A percentile compares a stretch with the other conserved stretches of the same genome.
Conservation (phyloP, 2,113 vertebrate genomes). For the Prionailurus viverrinus region DNA sequence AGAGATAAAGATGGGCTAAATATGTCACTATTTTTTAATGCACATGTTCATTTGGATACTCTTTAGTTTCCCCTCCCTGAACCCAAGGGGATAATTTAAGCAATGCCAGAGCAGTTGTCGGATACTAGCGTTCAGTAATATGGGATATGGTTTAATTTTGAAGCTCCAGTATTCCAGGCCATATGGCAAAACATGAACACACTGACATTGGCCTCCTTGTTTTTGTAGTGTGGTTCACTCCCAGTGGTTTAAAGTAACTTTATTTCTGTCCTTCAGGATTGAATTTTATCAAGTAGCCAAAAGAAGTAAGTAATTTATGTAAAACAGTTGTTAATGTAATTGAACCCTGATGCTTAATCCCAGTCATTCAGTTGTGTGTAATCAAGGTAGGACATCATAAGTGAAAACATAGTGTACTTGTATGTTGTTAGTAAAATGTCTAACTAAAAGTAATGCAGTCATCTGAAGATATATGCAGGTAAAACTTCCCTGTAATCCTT, state of each 20-base stretch:
- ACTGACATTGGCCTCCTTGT: not conserved
- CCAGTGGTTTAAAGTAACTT: not conserved
- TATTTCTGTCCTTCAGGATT: slow-evolving; percentile 5
- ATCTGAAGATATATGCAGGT: slow-evolving; percentile 23
- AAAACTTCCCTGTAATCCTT: not conserved
- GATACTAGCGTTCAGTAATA: not conserved
- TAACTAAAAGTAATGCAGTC: not conserved
- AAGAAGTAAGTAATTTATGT: slow-evolving; percentile 25
- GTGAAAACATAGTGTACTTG: slow-evolving; percentile 13
- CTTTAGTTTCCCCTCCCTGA: slow-evolving; percentile 21
- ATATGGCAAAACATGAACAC: not conserved
- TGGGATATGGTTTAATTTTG: not conserved
- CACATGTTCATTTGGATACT: not conserved
- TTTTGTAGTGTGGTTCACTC: not conserved
- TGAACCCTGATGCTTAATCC: not conserved
- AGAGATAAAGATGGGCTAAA: slow-evolving; percentile 8
- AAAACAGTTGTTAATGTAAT: not conserved
- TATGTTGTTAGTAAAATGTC: not conserved
- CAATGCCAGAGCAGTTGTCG: not conserved
- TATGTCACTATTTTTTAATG: not conserved
- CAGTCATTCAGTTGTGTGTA: not conserved
- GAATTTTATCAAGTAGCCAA: not conserved
- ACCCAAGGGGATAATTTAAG: not conserved
- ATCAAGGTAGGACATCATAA: not conserved
- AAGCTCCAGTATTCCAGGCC: not conserved